Conservation (phyloP, 2,888 invertebrate genomes). For the Sipunculus nudus region DNA sequence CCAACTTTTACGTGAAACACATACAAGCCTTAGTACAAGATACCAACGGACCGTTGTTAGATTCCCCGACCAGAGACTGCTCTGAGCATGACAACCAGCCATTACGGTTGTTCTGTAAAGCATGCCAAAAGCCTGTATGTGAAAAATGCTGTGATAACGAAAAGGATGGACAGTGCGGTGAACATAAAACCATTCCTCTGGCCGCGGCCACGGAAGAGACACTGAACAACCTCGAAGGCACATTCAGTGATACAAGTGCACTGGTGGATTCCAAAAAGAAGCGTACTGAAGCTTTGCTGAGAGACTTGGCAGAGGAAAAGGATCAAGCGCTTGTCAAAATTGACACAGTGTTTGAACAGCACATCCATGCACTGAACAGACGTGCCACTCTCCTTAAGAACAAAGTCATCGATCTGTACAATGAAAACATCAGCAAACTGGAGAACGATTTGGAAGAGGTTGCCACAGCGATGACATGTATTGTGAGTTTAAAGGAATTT, state of each 20-base stretch:
- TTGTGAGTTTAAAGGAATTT: constrained; percentile 42
- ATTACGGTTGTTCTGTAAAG: constrained; percentile 18
- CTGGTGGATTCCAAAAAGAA: constrained; percentile 39
- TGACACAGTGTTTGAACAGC: constrained; percentile 40
- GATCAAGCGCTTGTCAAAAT: constrained; percentile 40
- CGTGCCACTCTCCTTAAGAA: constrained; percentile 43
- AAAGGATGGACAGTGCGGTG: not conserved
- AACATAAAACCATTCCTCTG: constrained; percentile 29
- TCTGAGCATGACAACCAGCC: constrained; percentile 15
- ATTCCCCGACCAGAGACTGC: constrained; percentile 17
- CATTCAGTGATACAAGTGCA: constrained; percentile 36
- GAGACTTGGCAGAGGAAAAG: constrained; percentile 37
- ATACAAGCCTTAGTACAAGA: constrained; percentile 42
- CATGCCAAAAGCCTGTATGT: constrained; percentile 22
- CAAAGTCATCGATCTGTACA: constrained; percentile 44
- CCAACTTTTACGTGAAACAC: constrained; percentile 45
- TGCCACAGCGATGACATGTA: constrained; percentile 41
- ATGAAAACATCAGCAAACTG: constrained; percentile 33
- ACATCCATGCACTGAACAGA: constrained; percentile 37
- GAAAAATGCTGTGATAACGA: constrained; percentile 14
- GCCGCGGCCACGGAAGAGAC: constrained; percentile 37
- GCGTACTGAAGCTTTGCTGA: constrained; percentile 34
- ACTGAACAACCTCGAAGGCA: constrained; percentile 34
- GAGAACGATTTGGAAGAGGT: constrained; percentile 41
- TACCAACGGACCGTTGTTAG: constrained; percentile 1